A percentile compares a stretch with the other conserved stretches of the same genome.
phyloP scores from a whole-genome alignment of 1,140 invertebrate genomes.

The Lucilia cuprina region DNA sequence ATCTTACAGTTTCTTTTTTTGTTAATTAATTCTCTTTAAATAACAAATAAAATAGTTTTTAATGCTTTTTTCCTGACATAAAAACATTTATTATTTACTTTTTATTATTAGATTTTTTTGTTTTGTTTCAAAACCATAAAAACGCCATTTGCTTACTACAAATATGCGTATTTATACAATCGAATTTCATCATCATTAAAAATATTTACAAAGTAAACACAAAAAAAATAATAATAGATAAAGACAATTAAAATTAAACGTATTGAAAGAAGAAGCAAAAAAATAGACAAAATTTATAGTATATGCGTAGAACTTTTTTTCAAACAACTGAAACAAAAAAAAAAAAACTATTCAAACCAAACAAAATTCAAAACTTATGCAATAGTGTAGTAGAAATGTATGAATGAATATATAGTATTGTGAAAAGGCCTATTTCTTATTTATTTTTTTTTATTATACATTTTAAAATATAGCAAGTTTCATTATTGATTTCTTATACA shows the following conservation, averaged over 20 bases:
- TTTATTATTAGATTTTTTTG: too few species aligned
- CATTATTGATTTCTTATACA: too few species aligned
- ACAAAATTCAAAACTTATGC: not conserved
- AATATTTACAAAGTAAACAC: not conserved
- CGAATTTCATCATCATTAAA: not conserved
- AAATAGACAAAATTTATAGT: not conserved
- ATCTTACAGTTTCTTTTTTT: too few species aligned
- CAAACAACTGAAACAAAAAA: too few species aligned
- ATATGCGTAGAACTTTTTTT: not conserved
- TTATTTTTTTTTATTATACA: too few species aligned
- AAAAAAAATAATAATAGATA: slow-evolving; percentile 4
- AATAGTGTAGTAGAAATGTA: not conserved
- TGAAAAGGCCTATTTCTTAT: not conserved
- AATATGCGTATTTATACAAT: not conserved
- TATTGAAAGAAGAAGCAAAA: not conserved
- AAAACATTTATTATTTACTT: too few species aligned
- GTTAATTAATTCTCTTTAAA: too few species aligned
- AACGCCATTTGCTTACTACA: too few species aligned
- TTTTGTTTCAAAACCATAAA: too few species aligned
- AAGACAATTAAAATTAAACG: not conserved
- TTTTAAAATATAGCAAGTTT: too few species aligned
- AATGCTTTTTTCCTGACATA: too few species aligned
- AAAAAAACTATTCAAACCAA: not conserved
- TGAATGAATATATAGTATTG: not conserved
- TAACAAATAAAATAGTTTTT: too few species aligned